A percentile compares a stretch with the other conserved stretches of the same genome.
Conservation (phyloP, 2,888 invertebrate genomes). For the Halocaridina rubra region DNA sequence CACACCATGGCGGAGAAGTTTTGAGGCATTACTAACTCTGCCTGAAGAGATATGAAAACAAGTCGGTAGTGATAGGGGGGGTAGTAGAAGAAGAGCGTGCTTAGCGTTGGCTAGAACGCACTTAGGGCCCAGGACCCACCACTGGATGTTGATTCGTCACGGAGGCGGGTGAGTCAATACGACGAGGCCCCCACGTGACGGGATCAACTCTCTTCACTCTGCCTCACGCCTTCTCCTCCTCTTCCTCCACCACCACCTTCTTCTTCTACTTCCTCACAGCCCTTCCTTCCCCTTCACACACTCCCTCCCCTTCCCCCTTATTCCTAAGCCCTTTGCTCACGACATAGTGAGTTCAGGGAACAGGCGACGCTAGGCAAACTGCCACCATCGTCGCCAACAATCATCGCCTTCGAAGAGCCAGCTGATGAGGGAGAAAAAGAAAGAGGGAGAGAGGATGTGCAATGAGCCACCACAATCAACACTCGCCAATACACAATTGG, state of each 20-base stretch:
- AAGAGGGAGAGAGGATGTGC: conserved; percentile 11
- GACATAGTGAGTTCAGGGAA: conserved; percentile 45
- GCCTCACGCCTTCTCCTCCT: conserved; percentile 56
- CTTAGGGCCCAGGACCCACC: conserved; percentile 52
- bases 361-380: conserved; percentile 32
- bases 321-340: conserved; percentile 26
- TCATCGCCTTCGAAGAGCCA: conserved; percentile 28
- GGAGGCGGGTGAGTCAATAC: conserved; percentile 64
- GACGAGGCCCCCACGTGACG: conserved; percentile 60
- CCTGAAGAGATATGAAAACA: conserved; percentile 45
- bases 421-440: conserved; percentile 43
- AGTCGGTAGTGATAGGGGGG: conserved; percentile 22
- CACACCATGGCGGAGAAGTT: conserved; percentile 27
- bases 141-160: conserved; percentile 64
- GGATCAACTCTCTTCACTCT: conserved; percentile 54
- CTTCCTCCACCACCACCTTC: conserved; percentile 33
- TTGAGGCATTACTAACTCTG: conserved; percentile 15
- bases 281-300: conserved; percentile 26
- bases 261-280: conserved; percentile 10
- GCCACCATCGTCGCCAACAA: conserved; percentile 29
- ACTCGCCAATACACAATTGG: conserved; percentile 46
- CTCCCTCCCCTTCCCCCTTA: conserved; percentile 43
- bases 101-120: conserved; percentile 49
- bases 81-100: background rate
- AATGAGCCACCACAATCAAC: background rate